Base-by-base conservation (phyloP, 2,113 vertebrate genomes). In the Pungitius pungitius region DNA sequence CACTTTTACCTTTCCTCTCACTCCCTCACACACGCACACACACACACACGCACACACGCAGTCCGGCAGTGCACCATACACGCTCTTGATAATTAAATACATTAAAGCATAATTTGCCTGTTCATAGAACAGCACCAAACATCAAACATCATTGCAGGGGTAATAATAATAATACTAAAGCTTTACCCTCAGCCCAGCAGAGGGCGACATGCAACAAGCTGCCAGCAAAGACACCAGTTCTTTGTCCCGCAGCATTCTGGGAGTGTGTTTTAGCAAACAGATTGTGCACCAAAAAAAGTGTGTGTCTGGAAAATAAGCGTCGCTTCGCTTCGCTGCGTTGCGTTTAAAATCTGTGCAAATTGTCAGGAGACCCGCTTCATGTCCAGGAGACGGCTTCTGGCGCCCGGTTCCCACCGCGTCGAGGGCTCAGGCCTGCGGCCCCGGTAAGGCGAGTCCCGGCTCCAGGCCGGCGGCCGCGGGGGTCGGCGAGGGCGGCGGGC, bases 381-480 rank as follows among this genome's bases (percentile, higher is more conserved):
- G 71, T 82, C 80, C 76, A 81, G 59, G 40, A 43, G 42, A 59
- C 57, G 69, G 18, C 47, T 64, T 78, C 51, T 37, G 77, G 60
- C 73, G 78, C 76, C 69, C 27, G 65, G 67, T 13, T 59, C 60
- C 14, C 37, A 33, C 18, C 0, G 15, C 49, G 11, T 64, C 27
- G n/a, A n/a, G n/a, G n/a, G n/a, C n/a, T n/a, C n/a, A n/a, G n/a
- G n/a, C n/a, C 86, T 95, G 94, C 0, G 94, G 94, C 85, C 95
- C 95, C 0, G 96, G 96, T 83, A 97, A 90, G 71, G 95, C 85
- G 45, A 94, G 93, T 68, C 94, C 94, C 7, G 95, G 95, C 75
- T 96, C 94, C 0, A 83, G 80, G 71, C 77, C 73, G 87, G 69
- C 93, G 81, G 90, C 87, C n/a, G 65, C 91, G 74, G 83, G 88